Evolutionary conservation across 53 echinoderm and acorn worm species (phyloP).

Genomic region (Antedon mediterranea): DNA sequence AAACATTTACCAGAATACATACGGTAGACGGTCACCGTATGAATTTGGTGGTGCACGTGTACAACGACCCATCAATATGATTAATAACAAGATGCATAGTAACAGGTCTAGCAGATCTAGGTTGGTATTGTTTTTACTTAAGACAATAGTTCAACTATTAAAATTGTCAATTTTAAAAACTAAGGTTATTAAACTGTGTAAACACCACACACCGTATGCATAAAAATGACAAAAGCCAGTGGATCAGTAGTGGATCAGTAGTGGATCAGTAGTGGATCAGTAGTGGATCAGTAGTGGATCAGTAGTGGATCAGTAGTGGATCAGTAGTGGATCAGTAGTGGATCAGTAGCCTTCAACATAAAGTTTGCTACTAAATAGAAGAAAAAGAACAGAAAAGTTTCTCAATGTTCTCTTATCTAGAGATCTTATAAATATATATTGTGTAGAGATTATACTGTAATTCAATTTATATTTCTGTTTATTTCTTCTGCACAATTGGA

Average conservation of each 20-base stretch:
- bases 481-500: constrained; percentile 4
- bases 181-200: constrained; percentile 8
- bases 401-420: constrained; percentile 4
- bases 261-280: no score
- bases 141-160: no score
- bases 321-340: no score
- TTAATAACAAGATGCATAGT: not conserved
- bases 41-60: not conserved
- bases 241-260: no score
- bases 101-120: not conserved
- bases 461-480: not conserved
- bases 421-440: not conserved
- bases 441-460: no score
- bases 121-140: not conserved
- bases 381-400: constrained; percentile 10
- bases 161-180: constrained; percentile 9
- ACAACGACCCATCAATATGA: not conserved
- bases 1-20: constrained; percentile 21
- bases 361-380: no score
- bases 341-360: no score
- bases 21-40: not conserved
- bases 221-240: no score
- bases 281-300: no score
- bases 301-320: no score
- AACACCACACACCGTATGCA: no score